These are phyloP conservation scores for Sinotaia quadrata DNA, from an alignment of 2,888 invertebrate genomes.

Conservation along the genomic window DNA sequence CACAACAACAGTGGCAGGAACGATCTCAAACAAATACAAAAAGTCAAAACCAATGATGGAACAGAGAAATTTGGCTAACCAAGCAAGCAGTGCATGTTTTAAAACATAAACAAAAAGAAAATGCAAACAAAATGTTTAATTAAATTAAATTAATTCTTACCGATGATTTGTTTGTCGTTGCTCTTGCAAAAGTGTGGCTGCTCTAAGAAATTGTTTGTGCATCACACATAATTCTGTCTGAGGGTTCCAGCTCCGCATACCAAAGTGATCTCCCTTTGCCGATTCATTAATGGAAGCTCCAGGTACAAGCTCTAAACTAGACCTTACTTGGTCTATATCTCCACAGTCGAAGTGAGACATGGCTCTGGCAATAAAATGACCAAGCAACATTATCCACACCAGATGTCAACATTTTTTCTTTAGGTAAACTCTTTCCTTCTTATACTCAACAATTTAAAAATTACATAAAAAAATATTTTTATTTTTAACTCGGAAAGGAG, in stretches of 20 bases:
- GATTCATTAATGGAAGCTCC: constrained; percentile 52
- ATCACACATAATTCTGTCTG: constrained; percentile 44
- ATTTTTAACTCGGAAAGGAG: no score
- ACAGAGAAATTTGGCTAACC: no score
- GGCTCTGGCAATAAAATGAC: constrained; percentile 55
- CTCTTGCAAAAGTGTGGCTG: constrained; percentile 49
- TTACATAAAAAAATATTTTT: no score
- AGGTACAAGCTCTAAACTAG: constrained; percentile 64
- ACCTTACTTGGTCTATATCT: constrained; percentile 50
- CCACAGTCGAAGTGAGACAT: constrained; percentile 61
- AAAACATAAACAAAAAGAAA: not conserved
- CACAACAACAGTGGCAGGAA: no score
- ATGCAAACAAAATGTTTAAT: not conserved
- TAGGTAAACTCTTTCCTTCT: no score
- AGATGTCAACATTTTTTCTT: no score
- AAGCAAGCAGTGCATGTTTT: no score
- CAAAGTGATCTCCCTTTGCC: constrained; percentile 29
- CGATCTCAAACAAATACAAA: no score
- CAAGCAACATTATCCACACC: no score
- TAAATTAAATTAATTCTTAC: constrained; percentile 27
- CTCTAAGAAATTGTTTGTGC: constrained; percentile 53
- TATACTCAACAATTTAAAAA: no score
- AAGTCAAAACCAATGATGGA: no score
- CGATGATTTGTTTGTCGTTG: constrained; percentile 45
- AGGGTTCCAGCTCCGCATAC: constrained; percentile 48